Evolutionary conservation across 2,113 vertebrate genomes (phyloP).

Genomic region (Anser brachyrhynchus): DNA sequence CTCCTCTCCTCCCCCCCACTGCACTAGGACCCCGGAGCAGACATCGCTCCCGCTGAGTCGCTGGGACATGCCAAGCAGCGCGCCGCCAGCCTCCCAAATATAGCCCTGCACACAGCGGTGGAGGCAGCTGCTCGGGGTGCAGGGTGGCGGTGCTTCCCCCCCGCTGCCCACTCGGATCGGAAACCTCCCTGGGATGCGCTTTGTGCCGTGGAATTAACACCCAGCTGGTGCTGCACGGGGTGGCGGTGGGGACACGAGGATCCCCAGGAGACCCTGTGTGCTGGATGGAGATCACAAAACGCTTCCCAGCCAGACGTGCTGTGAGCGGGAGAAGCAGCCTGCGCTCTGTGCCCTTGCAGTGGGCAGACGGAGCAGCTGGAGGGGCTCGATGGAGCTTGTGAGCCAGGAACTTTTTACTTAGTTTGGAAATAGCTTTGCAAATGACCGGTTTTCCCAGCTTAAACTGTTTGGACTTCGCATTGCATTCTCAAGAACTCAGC

Average conservation of each 20-base stretch:
- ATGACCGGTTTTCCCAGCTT: not conserved
- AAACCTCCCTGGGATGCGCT: no score
- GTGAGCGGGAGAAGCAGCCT: not conserved
- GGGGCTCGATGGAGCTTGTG: not conserved
- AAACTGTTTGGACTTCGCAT: conserved; percentile 18
- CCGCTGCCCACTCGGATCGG: not conserved
- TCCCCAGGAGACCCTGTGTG: fast-evolving
- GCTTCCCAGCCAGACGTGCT: fast-evolving
- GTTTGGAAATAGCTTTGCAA: conserved; percentile 52
- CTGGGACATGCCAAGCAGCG: not conserved
- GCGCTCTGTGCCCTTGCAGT: not conserved
- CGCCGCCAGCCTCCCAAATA: conserved; percentile 44
- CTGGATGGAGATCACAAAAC: not conserved
- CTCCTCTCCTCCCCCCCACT: no score
- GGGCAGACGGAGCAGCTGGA: not conserved
- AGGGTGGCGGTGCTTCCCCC: not conserved
- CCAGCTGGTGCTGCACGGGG: fast-evolving
- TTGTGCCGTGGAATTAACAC: not conserved
- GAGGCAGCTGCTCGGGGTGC: not conserved
- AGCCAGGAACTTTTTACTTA: not conserved
- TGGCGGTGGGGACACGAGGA: fast-evolving
- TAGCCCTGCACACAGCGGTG: not conserved
- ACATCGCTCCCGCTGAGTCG: fast-evolving
- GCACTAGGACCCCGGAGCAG: not conserved
- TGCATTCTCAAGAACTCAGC: not conserved